Evolutionary conservation across 2,797 vertebrate species (phyloP).

Genomic region (Anguilla obscura): DNA sequence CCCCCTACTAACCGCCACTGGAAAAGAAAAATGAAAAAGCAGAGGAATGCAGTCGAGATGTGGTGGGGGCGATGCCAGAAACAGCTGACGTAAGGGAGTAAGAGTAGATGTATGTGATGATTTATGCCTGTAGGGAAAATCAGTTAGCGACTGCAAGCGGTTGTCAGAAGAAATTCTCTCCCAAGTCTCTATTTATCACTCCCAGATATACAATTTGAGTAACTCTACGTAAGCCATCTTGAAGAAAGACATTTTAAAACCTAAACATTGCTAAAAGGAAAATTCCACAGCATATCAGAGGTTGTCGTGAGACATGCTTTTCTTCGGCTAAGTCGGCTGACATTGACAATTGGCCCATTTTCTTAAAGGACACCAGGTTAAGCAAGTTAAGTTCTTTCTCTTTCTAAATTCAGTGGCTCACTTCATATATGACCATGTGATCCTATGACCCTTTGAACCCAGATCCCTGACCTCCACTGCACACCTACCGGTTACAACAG

Average conservation of each 20-base stretch:
- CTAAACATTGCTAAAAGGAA: background rate
- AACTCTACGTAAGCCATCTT: background rate
- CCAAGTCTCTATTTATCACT: background rate
- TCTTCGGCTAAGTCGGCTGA: background rate
- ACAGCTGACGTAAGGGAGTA: background rate
- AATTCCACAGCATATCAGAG: background rate
- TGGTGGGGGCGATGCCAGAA: background rate
- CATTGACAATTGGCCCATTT: background rate
- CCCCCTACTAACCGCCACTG: background rate
- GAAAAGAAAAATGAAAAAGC: background rate
- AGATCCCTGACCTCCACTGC: slow-evolving; percentile 22
- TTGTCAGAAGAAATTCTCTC: background rate
- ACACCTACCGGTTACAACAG: background rate
- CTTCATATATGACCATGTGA: background rate
- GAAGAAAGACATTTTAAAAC: background rate
- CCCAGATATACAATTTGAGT: background rate
- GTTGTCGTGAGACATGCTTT: background rate
- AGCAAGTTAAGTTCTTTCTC: background rate
- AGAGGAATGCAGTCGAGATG: background rate
- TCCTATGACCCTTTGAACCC: background rate
- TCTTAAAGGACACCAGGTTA: background rate
- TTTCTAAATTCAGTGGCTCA: background rate
- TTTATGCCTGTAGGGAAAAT: background rate
- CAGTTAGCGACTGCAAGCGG: background rate
- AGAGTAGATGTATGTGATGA: background rate